phyloP scores from a whole-genome alignment of 1,140 invertebrate species.

The Calliopsis andreniformis region DNA sequence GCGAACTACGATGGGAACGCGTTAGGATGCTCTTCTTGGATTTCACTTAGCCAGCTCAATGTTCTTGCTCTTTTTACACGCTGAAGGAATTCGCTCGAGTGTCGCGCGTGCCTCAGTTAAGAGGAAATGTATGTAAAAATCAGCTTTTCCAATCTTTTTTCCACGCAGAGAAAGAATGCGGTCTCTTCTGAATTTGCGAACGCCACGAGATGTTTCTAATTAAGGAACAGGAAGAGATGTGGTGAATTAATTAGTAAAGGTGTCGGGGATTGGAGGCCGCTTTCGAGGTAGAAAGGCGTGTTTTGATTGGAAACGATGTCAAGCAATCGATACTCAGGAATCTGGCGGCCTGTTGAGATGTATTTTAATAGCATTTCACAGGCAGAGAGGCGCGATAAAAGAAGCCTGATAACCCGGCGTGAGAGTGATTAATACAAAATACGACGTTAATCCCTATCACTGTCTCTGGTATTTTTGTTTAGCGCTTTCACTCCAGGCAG shows the following conservation, averaged over 20 bases:
- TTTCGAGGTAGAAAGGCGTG: not conserved
- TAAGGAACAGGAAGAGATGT: not conserved
- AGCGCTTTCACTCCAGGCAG: not conserved
- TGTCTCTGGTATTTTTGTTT: constrained; percentile 12
- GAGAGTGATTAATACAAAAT: constrained; percentile 21
- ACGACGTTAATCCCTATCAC: constrained; percentile 14
- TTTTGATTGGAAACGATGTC: not conserved
- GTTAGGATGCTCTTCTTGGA: constrained; percentile 25
- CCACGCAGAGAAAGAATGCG: not conserved
- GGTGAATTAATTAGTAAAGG: constrained; percentile 17
- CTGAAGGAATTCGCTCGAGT: not conserved
- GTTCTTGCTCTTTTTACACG: constrained; percentile 15
- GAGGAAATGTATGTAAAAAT: not conserved
- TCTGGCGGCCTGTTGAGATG: too few species aligned
- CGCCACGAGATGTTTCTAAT: constrained; percentile 12
- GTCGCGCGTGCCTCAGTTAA: not conserved
- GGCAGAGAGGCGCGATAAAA: not conserved
- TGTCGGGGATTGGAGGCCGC: not conserved
- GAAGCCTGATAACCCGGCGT: not conserved
- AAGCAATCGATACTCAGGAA: too few species aligned
- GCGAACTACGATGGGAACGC: not conserved
- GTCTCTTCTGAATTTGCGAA: too few species aligned
- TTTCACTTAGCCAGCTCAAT: not conserved
- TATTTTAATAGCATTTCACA: not conserved
- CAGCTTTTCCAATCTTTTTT: not conserved